Evolutionary conservation across 30 jellyfish, hydroid and myxozoan species (phyloP).

Genomic region (Rhopilema esculentum): DNA sequence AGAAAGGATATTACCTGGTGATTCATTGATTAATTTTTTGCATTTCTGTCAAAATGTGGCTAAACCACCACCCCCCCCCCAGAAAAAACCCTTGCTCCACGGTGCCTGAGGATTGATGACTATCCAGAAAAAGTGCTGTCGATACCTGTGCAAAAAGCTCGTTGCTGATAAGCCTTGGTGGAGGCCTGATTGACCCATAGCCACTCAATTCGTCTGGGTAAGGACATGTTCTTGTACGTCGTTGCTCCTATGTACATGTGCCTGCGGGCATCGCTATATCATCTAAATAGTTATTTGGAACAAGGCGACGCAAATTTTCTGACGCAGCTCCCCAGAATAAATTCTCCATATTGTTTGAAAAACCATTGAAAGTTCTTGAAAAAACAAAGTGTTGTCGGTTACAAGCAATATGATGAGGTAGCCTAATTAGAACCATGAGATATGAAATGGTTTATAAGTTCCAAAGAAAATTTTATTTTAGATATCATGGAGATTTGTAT

Average conservation of each 20-base stretch:
- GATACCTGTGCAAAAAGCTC: slow-evolving; percentile 89
- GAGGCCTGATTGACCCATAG: slow-evolving; percentile 91
- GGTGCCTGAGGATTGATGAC: too few species aligned
- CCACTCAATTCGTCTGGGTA: slow-evolving; percentile 90
- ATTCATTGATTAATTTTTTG: too few species aligned
- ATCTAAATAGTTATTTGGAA: slow-evolving; percentile 79
- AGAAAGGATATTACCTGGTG: too few species aligned
- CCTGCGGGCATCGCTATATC: slow-evolving; percentile 94
- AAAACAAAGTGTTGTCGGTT: background rate
- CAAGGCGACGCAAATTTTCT: slow-evolving; percentile 74
- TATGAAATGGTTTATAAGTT: too few species aligned
- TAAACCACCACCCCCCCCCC: too few species aligned
- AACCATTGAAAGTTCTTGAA: slow-evolving; percentile 81
- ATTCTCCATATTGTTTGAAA: slow-evolving; percentile 77
- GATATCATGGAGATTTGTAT: too few species aligned
- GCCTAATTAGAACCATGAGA: too few species aligned
- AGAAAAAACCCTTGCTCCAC: too few species aligned
- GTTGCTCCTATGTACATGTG: slow-evolving; percentile 72
- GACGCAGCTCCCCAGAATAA: slow-evolving; percentile 85
- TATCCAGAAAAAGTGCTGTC: background rate
- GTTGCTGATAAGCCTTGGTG: slow-evolving; percentile 91
- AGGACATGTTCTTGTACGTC: slow-evolving; percentile 70
- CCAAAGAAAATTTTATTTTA: too few species aligned
- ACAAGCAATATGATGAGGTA: too few species aligned
- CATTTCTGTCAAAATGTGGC: too few species aligned